A percentile compares a stretch with the other conserved stretches of the same genome.
These are phyloP conservation scores for Tipula lateralis DNA, from an alignment of 2,888 invertebrate genomes.

Conservation along the genomic window DNA sequence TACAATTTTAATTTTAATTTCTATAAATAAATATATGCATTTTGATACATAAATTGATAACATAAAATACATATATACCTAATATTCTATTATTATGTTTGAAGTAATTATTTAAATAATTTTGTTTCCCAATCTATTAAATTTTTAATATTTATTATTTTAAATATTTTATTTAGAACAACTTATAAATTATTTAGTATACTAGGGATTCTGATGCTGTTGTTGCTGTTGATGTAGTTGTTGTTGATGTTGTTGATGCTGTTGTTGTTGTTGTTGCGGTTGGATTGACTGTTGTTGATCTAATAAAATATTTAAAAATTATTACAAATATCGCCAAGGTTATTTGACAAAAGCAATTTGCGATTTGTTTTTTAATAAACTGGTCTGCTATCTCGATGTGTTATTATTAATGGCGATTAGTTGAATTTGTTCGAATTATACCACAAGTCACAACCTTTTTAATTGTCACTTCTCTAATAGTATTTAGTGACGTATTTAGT, in stretches of 20 bases:
- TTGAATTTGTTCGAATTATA: no score
- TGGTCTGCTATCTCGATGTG: no score
- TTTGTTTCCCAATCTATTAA: background rate
- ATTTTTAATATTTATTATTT: background rate
- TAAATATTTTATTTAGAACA: background rate
- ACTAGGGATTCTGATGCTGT: slow-evolving; percentile 11
- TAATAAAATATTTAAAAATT: background rate
- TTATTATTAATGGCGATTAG: no score
- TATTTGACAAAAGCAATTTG: no score
- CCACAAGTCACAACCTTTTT: no score
- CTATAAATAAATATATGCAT: background rate
- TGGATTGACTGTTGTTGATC: background rate
- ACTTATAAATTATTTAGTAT: background rate
- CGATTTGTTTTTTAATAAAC: no score
- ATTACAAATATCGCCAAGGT: no score
- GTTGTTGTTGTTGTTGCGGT: background rate
- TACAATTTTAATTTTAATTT: background rate
- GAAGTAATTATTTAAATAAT: background rate
- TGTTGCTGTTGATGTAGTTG: background rate
- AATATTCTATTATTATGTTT: background rate
- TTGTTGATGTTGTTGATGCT: background rate
- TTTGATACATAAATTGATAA: background rate
- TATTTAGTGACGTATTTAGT: no score
- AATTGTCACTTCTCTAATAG: no score
- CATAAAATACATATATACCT: background rate